Evolutionary conservation across 2,113 vertebrate genomes (phyloP).

Genomic region (Zingel zingel): DNA sequence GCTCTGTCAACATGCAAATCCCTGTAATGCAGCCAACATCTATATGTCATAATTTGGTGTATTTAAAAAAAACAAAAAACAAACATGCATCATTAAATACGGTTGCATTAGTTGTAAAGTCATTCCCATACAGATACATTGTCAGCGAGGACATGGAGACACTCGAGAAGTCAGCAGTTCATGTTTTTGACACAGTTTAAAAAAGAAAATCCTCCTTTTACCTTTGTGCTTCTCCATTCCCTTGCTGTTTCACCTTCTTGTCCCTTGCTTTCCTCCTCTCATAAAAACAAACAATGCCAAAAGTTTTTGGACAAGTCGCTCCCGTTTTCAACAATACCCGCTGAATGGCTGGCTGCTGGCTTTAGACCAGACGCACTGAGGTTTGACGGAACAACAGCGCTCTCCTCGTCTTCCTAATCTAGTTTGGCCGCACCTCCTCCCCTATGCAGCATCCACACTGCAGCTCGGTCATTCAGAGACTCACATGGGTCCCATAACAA

Average conservation of each 20-base stretch:
- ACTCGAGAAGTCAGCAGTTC: neutral
- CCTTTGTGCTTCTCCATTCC: conserved; percentile 87
- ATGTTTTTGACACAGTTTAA: neutral
- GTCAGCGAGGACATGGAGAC: neutral
- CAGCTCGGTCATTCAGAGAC: neutral
- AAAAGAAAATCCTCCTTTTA: conserved; percentile 53
- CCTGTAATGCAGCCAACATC: neutral
- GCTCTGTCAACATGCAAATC: neutral
- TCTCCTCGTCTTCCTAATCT: conserved; percentile 57
- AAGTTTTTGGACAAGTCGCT: conserved; percentile 37
- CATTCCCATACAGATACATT: neutral
- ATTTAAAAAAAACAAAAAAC: no score
- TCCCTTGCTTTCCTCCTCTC: conserved; percentile 37
- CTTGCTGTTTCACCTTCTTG: conserved; percentile 48
- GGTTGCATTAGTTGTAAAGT: neutral
- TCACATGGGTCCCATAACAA: neutral
- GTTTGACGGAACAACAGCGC: conserved; percentile 65
- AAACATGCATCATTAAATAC: no score
- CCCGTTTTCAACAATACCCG: conserved; percentile 40
- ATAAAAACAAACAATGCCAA: conserved; percentile 60
- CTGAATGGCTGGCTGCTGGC: conserved; percentile 4
- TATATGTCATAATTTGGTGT: neutral
- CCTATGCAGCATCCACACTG: conserved; percentile 43
- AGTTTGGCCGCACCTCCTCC: conserved; percentile 43
- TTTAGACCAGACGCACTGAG: neutral